These are phyloP conservation scores for Agrochola circellaris DNA, from an alignment of 2,888 invertebrate species.

Conservation along the genomic window DNA sequence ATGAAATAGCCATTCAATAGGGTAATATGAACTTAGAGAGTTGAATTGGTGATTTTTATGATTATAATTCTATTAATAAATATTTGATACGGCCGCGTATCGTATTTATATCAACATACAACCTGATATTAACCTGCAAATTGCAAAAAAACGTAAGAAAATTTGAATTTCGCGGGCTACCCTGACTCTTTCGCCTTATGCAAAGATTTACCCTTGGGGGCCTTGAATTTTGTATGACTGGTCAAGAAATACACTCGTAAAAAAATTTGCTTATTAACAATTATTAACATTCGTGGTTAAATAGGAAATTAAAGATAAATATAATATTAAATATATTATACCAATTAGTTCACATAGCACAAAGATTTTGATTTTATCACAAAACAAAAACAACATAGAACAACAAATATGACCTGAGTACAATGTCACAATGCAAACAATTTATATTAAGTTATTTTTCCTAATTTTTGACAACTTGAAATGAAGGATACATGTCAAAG, in stretches of 20 bases:
- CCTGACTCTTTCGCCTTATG: no score
- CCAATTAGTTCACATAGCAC: slow-evolving; percentile 61
- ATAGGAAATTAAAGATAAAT: neutral
- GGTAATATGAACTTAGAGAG: no score
- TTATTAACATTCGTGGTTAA: neutral
- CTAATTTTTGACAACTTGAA: slow-evolving; percentile 7
- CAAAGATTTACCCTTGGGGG: neutral
- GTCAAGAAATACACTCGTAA: neutral
- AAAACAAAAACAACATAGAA: slow-evolving; percentile 64
- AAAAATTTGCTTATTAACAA: neutral
- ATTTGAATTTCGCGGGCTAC: no score
- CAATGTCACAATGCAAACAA: slow-evolving; percentile 44
- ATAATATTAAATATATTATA: slow-evolving; percentile 17
- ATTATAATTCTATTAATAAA: no score
- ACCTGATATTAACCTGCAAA: no score
- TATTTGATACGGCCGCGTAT: no score
- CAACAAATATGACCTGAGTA: slow-evolving; percentile 60
- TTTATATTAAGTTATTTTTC: slow-evolving; percentile 24
- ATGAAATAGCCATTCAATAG: no score
- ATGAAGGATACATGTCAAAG: slow-evolving; percentile 22
- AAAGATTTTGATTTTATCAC: slow-evolving; percentile 63
- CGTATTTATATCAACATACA: no score
- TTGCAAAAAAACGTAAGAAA: no score
- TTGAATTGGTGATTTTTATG: no score
- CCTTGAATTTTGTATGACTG: neutral